phyloP scores from a whole-genome alignment of 2,888 invertebrate species.

The Cephus runcator region DNA sequence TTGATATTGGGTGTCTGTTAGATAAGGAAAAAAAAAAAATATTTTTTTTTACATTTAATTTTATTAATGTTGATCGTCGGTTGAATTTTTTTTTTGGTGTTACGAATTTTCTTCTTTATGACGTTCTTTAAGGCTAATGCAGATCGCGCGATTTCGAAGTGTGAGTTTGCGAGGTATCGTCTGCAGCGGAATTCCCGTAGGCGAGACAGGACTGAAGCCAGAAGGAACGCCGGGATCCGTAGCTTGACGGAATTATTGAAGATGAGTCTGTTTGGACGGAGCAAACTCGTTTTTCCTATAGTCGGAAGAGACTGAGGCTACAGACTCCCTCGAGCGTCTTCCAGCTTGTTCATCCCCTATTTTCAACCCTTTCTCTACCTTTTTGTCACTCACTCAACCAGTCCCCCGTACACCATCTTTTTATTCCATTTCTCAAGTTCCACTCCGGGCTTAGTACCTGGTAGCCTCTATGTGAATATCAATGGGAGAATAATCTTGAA shows the following conservation, averaged over 20 bases:
- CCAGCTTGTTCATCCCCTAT: neutral
- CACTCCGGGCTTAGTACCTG: neutral
- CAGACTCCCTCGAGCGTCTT: conserved; percentile 37
- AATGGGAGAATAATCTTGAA: neutral
- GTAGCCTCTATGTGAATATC: neutral
- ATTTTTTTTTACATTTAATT: too few relatives aligned
- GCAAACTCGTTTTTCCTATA: conserved; percentile 22
- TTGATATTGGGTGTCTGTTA: neutral
- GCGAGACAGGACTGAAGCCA: neutral
- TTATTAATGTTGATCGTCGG: too few relatives aligned
- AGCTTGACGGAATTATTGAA: neutral
- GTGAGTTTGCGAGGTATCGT: neutral
- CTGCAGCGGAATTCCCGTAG: neutral
- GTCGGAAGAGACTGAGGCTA: conserved; percentile 18
- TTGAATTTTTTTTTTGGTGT: too few relatives aligned
- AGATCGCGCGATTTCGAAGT: neutral
- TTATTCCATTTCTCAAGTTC: neutral
- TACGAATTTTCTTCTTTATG: too few relatives aligned
- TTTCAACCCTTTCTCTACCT: neutral
- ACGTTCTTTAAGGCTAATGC: neutral
- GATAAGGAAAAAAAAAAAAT: too few relatives aligned
- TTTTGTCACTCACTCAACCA: neutral
- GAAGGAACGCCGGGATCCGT: conserved; percentile 9
- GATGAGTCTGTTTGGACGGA: conserved; percentile 26
- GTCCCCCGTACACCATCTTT: neutral